Conservation (phyloP, 2,888 invertebrate species). For the Sericinus montela region DNA sequence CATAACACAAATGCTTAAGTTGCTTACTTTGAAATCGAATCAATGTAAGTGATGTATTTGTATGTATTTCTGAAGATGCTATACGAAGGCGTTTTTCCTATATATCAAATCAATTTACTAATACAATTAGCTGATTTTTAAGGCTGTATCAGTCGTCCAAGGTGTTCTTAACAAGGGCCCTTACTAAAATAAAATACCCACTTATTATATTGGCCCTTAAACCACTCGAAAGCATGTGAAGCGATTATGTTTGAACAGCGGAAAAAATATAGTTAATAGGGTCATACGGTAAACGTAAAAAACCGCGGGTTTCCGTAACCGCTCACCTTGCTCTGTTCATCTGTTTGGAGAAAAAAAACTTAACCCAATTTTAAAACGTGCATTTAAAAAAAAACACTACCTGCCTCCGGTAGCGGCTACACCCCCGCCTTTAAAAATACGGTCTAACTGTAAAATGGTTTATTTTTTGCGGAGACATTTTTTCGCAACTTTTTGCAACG, state of each 20-base stretch:
- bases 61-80: no score
- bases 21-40: no score
- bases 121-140: no score
- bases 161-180: no score
- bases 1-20: no score
- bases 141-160: no score
- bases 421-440: conserved; percentile 44
- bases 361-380: conserved; percentile 69
- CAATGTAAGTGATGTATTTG: no score
- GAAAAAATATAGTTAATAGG: conserved; percentile 65
- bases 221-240: conserved; percentile 45
- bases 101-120: no score
- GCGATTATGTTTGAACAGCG: conserved; percentile 43
- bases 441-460: conserved; percentile 53
- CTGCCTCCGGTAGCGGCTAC: conserved; percentile 66
- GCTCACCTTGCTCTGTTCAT: conserved; percentile 68
- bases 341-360: conserved; percentile 56
- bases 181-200: not conserved
- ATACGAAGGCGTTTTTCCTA: no score
- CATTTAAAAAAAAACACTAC: conserved; percentile 54
- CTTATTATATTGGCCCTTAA: not conserved
- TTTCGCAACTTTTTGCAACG: conserved; percentile 44
- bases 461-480: conserved; percentile 47
- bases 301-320: conserved; percentile 73
- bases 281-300: conserved; percentile 53